phyloP scores from a whole-genome alignment of 2,888 invertebrate genomes.

The Gastracanthus pulcherrimus region DNA sequence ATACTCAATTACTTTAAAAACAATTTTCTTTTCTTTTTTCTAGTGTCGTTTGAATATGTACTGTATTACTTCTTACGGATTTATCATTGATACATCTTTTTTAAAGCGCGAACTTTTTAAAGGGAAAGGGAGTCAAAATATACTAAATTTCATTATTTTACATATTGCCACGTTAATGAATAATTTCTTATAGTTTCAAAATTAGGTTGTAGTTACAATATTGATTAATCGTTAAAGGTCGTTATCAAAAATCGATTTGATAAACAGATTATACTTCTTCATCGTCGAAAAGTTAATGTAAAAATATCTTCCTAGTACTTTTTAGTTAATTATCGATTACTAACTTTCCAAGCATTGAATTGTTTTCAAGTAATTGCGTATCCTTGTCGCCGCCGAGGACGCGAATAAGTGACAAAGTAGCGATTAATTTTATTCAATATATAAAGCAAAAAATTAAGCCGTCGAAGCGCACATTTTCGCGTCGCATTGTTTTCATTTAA shows the following conservation, averaged over 20 bases:
- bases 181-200: not conserved
- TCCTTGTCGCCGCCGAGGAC: not conserved
- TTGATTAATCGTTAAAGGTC: not conserved
- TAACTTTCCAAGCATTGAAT: not conserved
- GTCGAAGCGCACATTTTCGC: conserved; percentile 20
- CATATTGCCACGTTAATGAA: not conserved
- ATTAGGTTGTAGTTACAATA: not conserved
- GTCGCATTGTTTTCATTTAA: conserved; percentile 9
- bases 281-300: not conserved
- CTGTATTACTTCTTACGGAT: not conserved
- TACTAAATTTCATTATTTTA: not conserved
- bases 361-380: conserved; percentile 26
- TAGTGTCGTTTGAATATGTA: not conserved
- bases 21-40: conserved; percentile 9
- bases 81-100: not conserved
- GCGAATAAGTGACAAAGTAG: not conserved
- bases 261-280: not conserved
- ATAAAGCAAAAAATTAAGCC: not conserved
- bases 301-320: too few species aligned
- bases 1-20: conserved; percentile 22
- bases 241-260: conserved; percentile 2
- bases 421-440: too few species aligned
- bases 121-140: not conserved
- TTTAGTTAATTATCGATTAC: too few species aligned
- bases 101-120: not conserved